Percentiles rank a stretch among this genome's conserved stretches.
Evolutionary conservation across 2,113 vertebrate genomes (phyloP).

Genomic region (Dascyllus trimaculatus): DNA sequence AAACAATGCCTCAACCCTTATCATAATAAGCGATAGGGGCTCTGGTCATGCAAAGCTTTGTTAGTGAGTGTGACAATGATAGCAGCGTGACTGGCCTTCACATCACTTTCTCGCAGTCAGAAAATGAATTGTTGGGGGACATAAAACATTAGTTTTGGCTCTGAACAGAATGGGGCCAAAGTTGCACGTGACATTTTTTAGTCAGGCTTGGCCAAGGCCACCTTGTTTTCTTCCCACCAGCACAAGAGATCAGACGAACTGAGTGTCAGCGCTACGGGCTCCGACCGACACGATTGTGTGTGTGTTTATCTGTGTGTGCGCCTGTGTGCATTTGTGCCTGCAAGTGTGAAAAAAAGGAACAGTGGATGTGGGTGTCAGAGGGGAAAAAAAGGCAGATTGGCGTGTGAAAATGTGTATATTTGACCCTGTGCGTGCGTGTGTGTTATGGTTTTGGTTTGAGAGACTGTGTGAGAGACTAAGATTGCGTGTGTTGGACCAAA

Average conservation of each 20-base stretch:
- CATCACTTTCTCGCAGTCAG: conserved; percentile 2
- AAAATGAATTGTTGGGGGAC: conserved; percentile 36
- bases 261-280: conserved; percentile 35
- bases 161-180: conserved; percentile 21
- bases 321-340: conserved; percentile 39
- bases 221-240: conserved; percentile 57
- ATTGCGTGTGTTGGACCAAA: conserved; percentile 74
- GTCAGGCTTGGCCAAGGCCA: conserved; percentile 64
- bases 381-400: conserved; percentile 26
- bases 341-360: conserved; percentile 54
- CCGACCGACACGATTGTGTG: conserved; percentile 28
- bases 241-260: conserved; percentile 50
- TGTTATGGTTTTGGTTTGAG: conserved; percentile 64
- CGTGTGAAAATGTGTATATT: conserved; percentile 65
- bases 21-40: conserved; percentile 7
- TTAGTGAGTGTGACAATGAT: conserved; percentile 19
- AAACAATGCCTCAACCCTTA: conserved; percentile 30
- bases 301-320: conserved; percentile 17
- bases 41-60: conserved; percentile 15
- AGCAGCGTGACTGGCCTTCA: conserved; percentile 33
- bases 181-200: conserved; percentile 68
- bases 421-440: conserved; percentile 52
- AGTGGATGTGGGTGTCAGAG: conserved; percentile 52
- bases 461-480: conserved; percentile 54
- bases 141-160: conserved; percentile 53